phyloP scores from a whole-genome alignment of 2,797 vertebrate species.

The Catharus ustulatus region DNA sequence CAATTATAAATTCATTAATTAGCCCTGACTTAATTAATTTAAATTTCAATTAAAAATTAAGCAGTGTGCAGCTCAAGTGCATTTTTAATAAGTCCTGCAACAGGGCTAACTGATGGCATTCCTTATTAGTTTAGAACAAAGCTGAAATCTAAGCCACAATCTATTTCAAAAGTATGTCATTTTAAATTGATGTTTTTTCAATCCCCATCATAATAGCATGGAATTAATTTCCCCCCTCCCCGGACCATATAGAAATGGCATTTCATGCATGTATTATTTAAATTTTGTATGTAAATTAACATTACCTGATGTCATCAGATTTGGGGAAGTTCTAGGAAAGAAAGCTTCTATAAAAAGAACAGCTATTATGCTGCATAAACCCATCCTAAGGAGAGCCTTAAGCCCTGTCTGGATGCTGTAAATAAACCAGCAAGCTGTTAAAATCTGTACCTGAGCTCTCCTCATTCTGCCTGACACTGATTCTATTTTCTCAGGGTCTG shows the following conservation, averaged over 20 bases:
- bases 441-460: neutral
- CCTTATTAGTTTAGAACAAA: conserved; percentile 68
- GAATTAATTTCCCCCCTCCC: conserved; percentile 43
- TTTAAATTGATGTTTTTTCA: conserved; percentile 62
- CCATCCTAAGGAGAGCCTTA: neutral
- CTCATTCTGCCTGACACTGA: neutral
- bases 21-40: conserved; percentile 76
- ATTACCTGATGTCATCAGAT: conserved; percentile 47
- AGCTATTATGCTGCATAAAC: neutral
- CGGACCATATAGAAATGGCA: conserved; percentile 7
- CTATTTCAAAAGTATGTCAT: conserved; percentile 65
- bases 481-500: neutral
- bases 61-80: conserved; percentile 50
- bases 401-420: neutral
- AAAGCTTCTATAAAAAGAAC: conserved; percentile 1
- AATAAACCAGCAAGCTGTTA: neutral
- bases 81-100: conserved; percentile 66
- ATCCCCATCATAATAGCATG: conserved; percentile 34
- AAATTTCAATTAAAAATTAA: conserved; percentile 78
- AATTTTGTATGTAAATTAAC: conserved; percentile 36
- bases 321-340: conserved; percentile 42
- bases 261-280: conserved; percentile 29
- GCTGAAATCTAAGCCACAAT: conserved; percentile 54
- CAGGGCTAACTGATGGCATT: conserved; percentile 64
- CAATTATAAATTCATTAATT: conserved; percentile 75